Evolutionary conservation across 2,113 vertebrate genomes (phyloP).

Genomic region (Paraplagusia blochii): DNA sequence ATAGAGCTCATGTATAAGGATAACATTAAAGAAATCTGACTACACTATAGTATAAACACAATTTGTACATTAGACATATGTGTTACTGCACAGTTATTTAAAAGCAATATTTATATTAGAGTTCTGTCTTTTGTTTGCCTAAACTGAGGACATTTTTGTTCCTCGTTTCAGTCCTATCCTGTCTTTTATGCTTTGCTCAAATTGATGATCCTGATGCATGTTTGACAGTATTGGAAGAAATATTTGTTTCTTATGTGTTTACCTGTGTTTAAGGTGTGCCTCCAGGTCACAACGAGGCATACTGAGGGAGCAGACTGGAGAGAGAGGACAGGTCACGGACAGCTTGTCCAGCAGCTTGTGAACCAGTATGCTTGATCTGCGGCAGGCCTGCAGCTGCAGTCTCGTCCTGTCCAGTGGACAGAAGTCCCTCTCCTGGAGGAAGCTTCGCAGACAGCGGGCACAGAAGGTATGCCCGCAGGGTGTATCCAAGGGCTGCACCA

Average conservation of each 20-base stretch:
- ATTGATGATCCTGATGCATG: no score
- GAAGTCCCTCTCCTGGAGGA: conserved; percentile 96
- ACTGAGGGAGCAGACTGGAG: conserved; percentile 84
- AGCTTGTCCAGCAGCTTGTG: conserved; percentile 97
- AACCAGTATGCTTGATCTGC: conserved; percentile 95
- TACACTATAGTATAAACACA: no score
- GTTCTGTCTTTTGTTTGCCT: no score
- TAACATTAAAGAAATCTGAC: no score
- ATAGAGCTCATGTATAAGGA: no score
- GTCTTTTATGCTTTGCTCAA: no score
- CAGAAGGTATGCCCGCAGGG: conserved; percentile 99
- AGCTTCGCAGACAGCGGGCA: conserved; percentile 94
- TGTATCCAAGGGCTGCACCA: conserved; percentile 93
- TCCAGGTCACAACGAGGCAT: conserved; percentile 96
- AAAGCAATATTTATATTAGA: no score
- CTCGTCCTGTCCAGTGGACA: conserved; percentile 92
- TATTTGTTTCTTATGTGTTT: conserved; percentile 25
- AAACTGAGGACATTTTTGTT: no score
- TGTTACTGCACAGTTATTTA: no score
- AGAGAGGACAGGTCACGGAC: conserved; percentile 88
- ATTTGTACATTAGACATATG: no score
- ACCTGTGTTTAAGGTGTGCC: conserved; percentile 97
- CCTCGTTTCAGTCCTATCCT: no score
- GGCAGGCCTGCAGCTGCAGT: conserved; percentile 91
- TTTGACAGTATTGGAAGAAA: no score